phyloP scores from a whole-genome alignment of 2,113 vertebrate species.

The Girardinichthys multiradiatus region DNA sequence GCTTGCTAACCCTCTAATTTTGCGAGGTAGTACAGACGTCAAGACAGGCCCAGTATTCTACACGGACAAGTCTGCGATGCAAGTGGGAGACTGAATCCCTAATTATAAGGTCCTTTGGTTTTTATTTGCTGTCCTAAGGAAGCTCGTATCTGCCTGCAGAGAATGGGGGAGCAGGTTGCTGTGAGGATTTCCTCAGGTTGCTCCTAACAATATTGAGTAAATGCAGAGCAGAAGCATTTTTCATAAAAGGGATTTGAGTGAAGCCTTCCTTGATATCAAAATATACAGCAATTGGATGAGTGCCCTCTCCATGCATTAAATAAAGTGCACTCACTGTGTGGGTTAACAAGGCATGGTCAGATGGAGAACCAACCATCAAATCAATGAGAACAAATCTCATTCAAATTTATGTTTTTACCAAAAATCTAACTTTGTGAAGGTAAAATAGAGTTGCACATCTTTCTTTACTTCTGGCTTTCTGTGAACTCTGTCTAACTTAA shows the following conservation, averaged over 20 bases:
- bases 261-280: constrained; percentile 55
- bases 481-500: background rate
- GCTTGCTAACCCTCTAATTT: too few relatives aligned
- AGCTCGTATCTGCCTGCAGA: background rate
- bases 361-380: constrained; percentile 39
- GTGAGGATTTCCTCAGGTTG: background rate
- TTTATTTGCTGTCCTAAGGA: too few relatives aligned
- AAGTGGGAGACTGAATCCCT: too few relatives aligned
- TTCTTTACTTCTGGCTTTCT: background rate
- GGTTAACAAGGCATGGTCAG: constrained; percentile 66
- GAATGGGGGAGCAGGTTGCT: background rate
- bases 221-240: background rate
- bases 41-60: too few relatives aligned
- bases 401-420: constrained; percentile 39
- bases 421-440: constrained; percentile 20
- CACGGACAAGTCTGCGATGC: too few relatives aligned
- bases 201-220: background rate
- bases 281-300: constrained; percentile 51
- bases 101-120: too few relatives aligned
- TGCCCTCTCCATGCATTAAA: constrained; percentile 71
- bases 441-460: background rate
- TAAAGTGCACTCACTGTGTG: constrained; percentile 70
- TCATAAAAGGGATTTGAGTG: constrained; percentile 49
- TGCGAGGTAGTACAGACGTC: too few relatives aligned
- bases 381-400: constrained; percentile 49